Evolutionary conservation across 2,888 invertebrate species (phyloP), one percentile per base, ranked within the genome.

Genomic region (Ennomos fuscantarius): DNA sequence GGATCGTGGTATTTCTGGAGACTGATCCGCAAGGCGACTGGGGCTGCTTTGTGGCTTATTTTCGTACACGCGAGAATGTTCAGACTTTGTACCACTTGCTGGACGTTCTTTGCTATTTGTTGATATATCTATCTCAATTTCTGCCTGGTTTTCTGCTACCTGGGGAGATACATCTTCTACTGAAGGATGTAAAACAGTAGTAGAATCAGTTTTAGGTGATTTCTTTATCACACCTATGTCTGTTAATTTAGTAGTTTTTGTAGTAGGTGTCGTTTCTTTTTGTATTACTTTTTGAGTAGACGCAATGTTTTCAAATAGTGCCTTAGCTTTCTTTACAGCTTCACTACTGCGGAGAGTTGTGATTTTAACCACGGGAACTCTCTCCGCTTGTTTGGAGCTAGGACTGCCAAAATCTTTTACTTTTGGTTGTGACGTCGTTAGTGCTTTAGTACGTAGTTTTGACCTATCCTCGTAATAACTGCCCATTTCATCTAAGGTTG

Each of bases 301-400:
- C 33, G 93, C 93, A 62, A 94, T 94, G 62, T 93, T 95, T 85
- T 96, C 95, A 81, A 95, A 95, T 36, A 95, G 78, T 39, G 94
- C 94, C 80, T 95, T 95, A 0, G 96, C 95, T 81, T 94, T 94
- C 47, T 94, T 93, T 0, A 95, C 94, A n/a, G 94, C 94, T 67
- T 95, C 95, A 43, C 93, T 94, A 66, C 93, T 94, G 45, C 93
- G 90, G 31, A 94, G 71, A 13, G 87, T 82, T 8, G 91, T 89
- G 60, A 88, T 82, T 73, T 90, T 92, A 8, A 82, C 75, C 13
- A 76, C 62, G n/a, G 84, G 73, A 1, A 70, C 63, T 66, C 74
- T 82, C 39, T 87, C 86, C 1, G 68, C 56, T 10, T 72, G 66
- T 62, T 85, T 86, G 1, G 65, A 24, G 34, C 74, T 80, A 1